Evolutionary conservation across 2,113 vertebrate genomes (phyloP).

Genomic region (Leptosomus discolor): DNA sequence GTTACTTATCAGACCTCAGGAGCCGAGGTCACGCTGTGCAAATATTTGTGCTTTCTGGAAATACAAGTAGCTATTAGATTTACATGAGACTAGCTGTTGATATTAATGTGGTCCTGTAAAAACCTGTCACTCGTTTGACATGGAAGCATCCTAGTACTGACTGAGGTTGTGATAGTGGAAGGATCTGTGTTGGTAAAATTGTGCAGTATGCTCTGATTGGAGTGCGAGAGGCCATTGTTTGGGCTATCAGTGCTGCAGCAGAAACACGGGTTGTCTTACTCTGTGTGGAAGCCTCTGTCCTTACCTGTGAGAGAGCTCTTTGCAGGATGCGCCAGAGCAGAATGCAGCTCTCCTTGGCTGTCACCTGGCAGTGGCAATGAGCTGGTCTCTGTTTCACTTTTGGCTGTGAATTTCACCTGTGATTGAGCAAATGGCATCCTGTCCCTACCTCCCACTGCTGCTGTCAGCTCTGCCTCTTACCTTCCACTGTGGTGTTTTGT

Average conservation of each 20-base stretch:
- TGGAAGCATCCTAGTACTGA: neutral
- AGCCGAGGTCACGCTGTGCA: neutral
- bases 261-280: fast-evolving
- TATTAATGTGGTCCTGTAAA: neutral
- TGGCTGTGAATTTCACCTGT: neutral
- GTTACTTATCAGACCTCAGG: neutral
- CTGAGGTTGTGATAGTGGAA: neutral
- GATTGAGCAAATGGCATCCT: neutral
- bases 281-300: neutral
- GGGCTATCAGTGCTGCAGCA: neutral
- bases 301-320: neutral
- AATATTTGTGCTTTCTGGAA: conserved; percentile 29
- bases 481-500: too few species aligned
- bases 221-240: fast-evolving
- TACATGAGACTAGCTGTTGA: neutral
- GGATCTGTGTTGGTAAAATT: neutral
- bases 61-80: neutral
- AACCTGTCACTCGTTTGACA: neutral
- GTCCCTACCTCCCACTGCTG: neutral
- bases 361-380: fast-evolving
- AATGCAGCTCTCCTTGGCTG: neutral
- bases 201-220: fast-evolving
- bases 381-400: neutral
- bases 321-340: fast-evolving
- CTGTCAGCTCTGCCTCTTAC: neutral